Evolutionary conservation across 2,888 invertebrate genomes (phyloP).

Genomic region (Periphyllus acericola): DNA sequence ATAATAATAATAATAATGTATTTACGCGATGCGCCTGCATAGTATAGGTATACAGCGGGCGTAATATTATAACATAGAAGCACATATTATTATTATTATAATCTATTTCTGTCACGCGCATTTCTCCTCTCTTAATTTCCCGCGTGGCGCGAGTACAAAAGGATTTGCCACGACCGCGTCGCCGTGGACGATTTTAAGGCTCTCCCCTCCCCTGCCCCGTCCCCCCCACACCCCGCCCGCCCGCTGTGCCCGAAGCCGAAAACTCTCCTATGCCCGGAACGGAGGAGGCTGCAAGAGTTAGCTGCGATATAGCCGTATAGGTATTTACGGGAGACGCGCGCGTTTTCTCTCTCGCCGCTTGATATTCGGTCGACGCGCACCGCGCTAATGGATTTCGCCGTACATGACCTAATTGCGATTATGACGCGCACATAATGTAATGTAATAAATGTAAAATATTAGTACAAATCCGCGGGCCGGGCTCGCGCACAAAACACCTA

Average conservation of each 20-base stretch:
- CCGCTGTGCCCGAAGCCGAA: too few relatives aligned
- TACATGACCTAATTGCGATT: slow-evolving; percentile 42
- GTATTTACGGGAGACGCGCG: neutral
- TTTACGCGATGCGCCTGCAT: neutral
- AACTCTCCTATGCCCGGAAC: too few relatives aligned
- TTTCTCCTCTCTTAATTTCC: neutral
- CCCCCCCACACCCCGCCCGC: neutral
- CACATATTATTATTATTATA: neutral
- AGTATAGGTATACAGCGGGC: neutral
- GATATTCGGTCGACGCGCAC: slow-evolving; percentile 30
- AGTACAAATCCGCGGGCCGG: neutral
- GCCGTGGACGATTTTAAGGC: too few relatives aligned
- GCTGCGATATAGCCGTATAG: too few relatives aligned
- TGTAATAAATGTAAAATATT: slow-evolving; percentile 6
- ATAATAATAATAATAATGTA: too few relatives aligned
- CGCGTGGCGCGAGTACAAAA: neutral
- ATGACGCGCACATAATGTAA: slow-evolving; percentile 1
- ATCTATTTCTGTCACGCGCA: slow-evolving; percentile 5
- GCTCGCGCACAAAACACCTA: neutral
- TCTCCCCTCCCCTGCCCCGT: too few relatives aligned
- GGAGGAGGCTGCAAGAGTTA: too few relatives aligned
- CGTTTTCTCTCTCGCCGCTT: slow-evolving; percentile 52
- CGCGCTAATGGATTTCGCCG: slow-evolving; percentile 44
- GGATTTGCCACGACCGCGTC: neutral
- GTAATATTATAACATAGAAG: too few relatives aligned